Evolutionary conservation across 1,140 invertebrate genomes (phyloP).

Genomic region (Aphidius gifuensis): DNA sequence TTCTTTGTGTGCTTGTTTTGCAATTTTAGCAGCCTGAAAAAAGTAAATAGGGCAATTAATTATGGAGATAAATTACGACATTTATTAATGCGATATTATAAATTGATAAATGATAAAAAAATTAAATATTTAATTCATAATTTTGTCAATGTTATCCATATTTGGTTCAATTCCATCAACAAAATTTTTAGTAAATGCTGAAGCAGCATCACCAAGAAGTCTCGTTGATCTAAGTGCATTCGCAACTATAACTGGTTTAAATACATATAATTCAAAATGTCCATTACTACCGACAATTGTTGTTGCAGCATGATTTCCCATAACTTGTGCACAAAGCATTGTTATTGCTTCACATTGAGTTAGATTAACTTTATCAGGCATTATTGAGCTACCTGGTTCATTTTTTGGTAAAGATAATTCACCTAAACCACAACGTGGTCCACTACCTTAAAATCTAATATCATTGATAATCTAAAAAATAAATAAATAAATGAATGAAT

Average conservation of each 20-base stretch:
- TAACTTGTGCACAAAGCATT: constrained; percentile 97
- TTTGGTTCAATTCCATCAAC: constrained; percentile 90
- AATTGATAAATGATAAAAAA: constrained; percentile 18
- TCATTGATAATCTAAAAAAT: constrained; percentile 84
- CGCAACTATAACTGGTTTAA: constrained; percentile 96
- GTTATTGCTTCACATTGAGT: constrained; percentile 98
- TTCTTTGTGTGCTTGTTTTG: constrained; percentile 94
- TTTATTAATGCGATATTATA: background rate
- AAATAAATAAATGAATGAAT: constrained; percentile 20
- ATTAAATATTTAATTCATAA: constrained; percentile 78
- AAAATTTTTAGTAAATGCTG: constrained; percentile 90
- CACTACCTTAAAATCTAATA: constrained; percentile 91
- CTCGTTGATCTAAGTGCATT: constrained; percentile 92
- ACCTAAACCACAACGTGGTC: constrained; percentile 95
- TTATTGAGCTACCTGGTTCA: constrained; percentile 98
- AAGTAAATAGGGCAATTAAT: background rate
- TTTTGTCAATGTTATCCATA: constrained; percentile 72
- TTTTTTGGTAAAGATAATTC: constrained; percentile 95
- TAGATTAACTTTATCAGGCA: constrained; percentile 99
- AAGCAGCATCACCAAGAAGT: constrained; percentile 72
- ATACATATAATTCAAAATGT: constrained; percentile 99
- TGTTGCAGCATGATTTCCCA: constrained; percentile 96
- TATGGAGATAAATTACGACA: no score
- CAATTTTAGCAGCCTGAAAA: constrained; percentile 82
- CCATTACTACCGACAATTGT: constrained; percentile 94